phyloP scores from a whole-genome alignment of 2,113 vertebrate genomes.

The Salvelinus namaycush region DNA sequence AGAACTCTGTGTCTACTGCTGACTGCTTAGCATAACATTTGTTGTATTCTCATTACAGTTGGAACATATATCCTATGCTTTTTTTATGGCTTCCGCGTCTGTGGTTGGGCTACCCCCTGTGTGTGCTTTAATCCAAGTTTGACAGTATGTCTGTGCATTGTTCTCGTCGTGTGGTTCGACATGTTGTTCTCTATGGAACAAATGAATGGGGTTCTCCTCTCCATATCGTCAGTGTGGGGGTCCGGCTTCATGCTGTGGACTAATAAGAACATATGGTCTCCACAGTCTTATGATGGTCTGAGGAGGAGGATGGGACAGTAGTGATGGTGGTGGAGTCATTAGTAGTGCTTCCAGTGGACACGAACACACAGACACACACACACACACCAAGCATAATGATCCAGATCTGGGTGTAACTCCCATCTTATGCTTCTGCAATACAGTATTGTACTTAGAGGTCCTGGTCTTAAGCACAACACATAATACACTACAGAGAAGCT shows the following conservation, averaged over 20 bases:
- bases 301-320: conserved; percentile 45
- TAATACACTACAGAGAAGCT: neutral
- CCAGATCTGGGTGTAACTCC: too few relatives aligned
- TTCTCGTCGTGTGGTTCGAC: neutral
- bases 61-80: conserved; percentile 23
- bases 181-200: conserved; percentile 33
- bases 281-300: conserved; percentile 34
- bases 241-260: conserved; percentile 55
- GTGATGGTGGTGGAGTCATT: conserved; percentile 39
- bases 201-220: conserved; percentile 24
- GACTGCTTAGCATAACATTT: conserved; percentile 18
- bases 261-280: conserved; percentile 67
- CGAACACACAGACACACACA: conserved; percentile 32
- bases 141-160: neutral
- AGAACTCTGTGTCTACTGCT: conserved; percentile 6
- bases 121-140: conserved; percentile 22
- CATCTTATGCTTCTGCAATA: too few relatives aligned
- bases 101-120: conserved; percentile 29
- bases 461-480: neutral
- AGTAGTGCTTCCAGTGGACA: conserved; percentile 26
- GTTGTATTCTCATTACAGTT: conserved; percentile 4
- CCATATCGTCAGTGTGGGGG: conserved; percentile 39
- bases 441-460: too few relatives aligned
- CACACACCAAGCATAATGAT: too few relatives aligned
- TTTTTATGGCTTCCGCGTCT: conserved; percentile 34